Base-by-base conservation (phyloP, 2,888 invertebrate genomes). In the Cosmia trapezina region DNA sequence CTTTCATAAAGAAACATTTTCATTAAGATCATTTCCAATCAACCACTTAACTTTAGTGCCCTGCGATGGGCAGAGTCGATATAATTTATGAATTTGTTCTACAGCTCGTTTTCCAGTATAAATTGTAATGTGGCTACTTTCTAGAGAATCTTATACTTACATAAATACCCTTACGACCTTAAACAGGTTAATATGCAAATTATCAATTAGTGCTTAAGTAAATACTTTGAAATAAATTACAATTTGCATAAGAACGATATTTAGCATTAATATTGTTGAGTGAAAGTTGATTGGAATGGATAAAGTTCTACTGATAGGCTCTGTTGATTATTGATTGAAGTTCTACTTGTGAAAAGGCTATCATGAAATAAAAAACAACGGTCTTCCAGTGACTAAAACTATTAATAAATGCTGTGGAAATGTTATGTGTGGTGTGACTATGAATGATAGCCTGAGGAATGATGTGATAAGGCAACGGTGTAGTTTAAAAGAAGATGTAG, bases 151-250 rank as follows among this genome's bases (percentile, higher is more conserved):
- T 17, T 51, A 54, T 37, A 47, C 8, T 17, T 17, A 28, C 54
- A 60, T 63, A 63, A 53, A 43, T 56, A 37, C 75, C 81, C 81
- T 64, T 60, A 56, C 56, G 61, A 69, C 69, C 76, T 76, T 43
- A 47, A 22, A 47, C 59, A n/a, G 45, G 81, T 65, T 69, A 41
- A 33, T 79, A 81, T 81, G 78, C 69, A 76, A 64, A 78, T 49
- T 33, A 65, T 53, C 53, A 66, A 81, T 79, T 66, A 77, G 59
- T 57, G 53, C n/a, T 56, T 33, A 63, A 67, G 65, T 47, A 33
- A 66, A 71, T 77, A 63, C 51, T 47, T 51, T 11, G 49, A 63
- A 47, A 68, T 74, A 74, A n/a, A 62, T 59, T 56, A 9, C 14
- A 53, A 67, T 70, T 66, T 70, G 64, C 73, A 59, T 70, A 54